Conservation (phyloP, 2,888 invertebrate genomes). For the Empis livida region DNA sequence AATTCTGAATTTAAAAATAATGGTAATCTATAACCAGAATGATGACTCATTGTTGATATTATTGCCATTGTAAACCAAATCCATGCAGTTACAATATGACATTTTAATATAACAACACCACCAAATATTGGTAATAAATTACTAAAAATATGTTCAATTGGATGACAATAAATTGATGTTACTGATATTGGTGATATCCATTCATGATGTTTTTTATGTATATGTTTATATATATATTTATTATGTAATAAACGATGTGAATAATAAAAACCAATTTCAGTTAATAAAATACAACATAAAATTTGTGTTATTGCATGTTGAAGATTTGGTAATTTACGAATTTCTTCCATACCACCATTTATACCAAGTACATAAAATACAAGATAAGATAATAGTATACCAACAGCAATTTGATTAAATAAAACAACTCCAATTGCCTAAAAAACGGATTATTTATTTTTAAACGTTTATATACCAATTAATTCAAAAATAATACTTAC, state of each 20-base stretch:
- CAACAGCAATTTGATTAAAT: slow-evolving; percentile 57
- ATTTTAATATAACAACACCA: slow-evolving; percentile 53
- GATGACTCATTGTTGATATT: slow-evolving; percentile 60
- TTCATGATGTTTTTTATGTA: slow-evolving; percentile 77
- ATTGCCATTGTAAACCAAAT: slow-evolving; percentile 61
- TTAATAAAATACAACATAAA: slow-evolving; percentile 52
- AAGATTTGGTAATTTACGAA: slow-evolving; percentile 57
- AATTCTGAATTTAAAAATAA: slow-evolving; percentile 70
- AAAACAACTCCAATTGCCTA: slow-evolving; percentile 51
- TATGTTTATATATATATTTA: slow-evolving; percentile 56
- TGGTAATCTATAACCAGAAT: slow-evolving; percentile 73
- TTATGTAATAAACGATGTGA: slow-evolving; percentile 67
- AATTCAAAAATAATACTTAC: slow-evolving; percentile 22
- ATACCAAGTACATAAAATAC: slow-evolving; percentile 44
- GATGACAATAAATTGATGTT: slow-evolving; percentile 65
- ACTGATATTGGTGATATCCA: slow-evolving; percentile 76
- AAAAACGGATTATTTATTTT: slow-evolving; percentile 12
- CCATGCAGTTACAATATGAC: slow-evolving; percentile 59
- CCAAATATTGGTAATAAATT: slow-evolving; percentile 61
- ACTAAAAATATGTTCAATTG: slow-evolving; percentile 57
- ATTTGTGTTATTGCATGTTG: slow-evolving; percentile 54
- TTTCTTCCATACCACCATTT: slow-evolving; percentile 43
- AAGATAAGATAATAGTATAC: slow-evolving; percentile 43
- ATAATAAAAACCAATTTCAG: slow-evolving; percentile 74
- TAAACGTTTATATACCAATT: not conserved